Evolutionary conservation across 2,888 invertebrate species (phyloP), one percentile per base, ranked within the genome.

Genomic region (Siphlonurus alternatus): DNA sequence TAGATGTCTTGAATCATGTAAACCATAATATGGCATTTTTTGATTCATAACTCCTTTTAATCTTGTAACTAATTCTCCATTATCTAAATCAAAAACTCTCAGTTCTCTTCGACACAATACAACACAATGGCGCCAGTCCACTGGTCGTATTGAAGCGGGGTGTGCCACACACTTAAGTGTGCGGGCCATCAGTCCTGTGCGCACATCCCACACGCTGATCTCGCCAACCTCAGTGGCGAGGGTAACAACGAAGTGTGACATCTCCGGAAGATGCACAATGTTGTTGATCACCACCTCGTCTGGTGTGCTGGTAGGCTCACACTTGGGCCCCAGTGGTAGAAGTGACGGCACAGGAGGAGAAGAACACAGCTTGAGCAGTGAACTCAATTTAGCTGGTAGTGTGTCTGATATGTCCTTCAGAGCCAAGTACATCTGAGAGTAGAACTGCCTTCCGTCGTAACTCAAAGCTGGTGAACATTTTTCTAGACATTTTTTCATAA

Each of bases 11-110:
- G 83, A 76, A 77, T 90, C 89, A 74, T 92, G 89, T 10, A 91
- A 80, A 0, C 90, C 92, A 76, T 87, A 93, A 75, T 84, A 92
- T 65, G 93, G 91, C 91, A 92, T 90, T 76, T 90, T 91, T 75
- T 93, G 91, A 78, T 93, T 93, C 89, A 93, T 92, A 25, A 93
- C 89, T 51, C 89, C 89, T 72, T 89, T 88, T 60, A 91, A 75
- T 54, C 88, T 78, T 59, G 76, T 75, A 59, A 77, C 69, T 63
- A 79, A 72, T 22, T 70, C 69, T 1, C 90, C 92, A 75, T 85
- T 83, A 71, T 92, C 84, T 63, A 93, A 77, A 74, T 93, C 86
- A 71, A 89, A 89, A 54, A 91, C 84, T 69, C 85, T 80, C 25
- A 93, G 81, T 74, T 93, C 92, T 53, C 93, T 79, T 65, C 86